A percentile compares a stretch with the other conserved stretches of the same genome.
Evolutionary conservation across 2,113 vertebrate genomes (phyloP).

Genomic region (Rhinolophus sinicus): DNA sequence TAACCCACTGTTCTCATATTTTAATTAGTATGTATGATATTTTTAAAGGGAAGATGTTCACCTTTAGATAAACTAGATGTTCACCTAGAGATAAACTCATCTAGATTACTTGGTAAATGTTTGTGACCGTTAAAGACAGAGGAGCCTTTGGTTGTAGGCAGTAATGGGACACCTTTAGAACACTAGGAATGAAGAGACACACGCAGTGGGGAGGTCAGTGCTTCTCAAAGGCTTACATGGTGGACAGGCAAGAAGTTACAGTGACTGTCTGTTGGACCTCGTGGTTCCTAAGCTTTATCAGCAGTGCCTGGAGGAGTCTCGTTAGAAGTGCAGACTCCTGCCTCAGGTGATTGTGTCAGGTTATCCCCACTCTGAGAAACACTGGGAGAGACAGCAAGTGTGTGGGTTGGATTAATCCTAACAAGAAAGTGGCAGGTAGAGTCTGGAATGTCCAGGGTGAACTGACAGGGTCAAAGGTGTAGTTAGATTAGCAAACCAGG

Average conservation of each 20-base stretch:
- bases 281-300: neutral
- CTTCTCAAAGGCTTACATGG: neutral
- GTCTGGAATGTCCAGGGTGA: neutral
- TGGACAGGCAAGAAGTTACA: neutral
- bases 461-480: neutral
- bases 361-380: neutral
- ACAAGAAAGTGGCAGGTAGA: neutral
- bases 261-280: neutral
- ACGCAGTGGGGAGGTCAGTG: neutral
- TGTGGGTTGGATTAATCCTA: neutral
- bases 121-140: neutral
- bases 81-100: neutral
- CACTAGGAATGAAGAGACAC: neutral
- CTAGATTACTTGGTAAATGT: neutral
- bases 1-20: neutral
- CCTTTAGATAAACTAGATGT: neutral
- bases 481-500: neutral
- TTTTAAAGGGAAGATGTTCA: neutral
- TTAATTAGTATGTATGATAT: conserved; percentile 2
- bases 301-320: neutral
- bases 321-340: neutral
- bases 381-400: neutral
- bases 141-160: neutral
- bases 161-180: neutral
- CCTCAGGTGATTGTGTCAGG: neutral